phyloP scores from a whole-genome alignment of 2,797 vertebrate genomes.

The Enteromius radiatus region DNA sequence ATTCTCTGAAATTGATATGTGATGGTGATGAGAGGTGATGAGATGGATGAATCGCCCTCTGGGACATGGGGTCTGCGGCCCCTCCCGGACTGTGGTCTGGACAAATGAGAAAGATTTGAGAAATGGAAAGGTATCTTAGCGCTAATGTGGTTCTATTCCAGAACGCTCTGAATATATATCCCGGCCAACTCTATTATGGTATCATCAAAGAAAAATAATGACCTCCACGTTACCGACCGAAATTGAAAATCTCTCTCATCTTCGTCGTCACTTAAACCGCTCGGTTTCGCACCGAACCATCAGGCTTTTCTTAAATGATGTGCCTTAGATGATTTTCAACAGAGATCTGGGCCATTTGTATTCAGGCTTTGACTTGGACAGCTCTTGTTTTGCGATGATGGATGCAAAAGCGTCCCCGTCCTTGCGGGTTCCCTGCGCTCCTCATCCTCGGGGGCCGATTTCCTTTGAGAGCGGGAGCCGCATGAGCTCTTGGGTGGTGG shows the following conservation, averaged over 20 bases:
- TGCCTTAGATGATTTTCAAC: slow-evolving; percentile 52
- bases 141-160: slow-evolving; percentile 59
- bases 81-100: slow-evolving; percentile 49
- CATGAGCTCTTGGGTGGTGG: slow-evolving; percentile 50
- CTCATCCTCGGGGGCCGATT: slow-evolving; percentile 33
- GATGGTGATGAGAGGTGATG: too few species aligned
- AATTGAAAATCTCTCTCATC: slow-evolving; percentile 65
- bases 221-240: slow-evolving; percentile 59
- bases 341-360: slow-evolving; percentile 48
- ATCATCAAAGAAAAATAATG: slow-evolving; percentile 65
- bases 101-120: slow-evolving; percentile 57
- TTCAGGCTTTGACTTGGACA: slow-evolving; percentile 31
- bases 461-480: slow-evolving; percentile 38
- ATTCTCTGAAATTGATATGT: slow-evolving; percentile 66
- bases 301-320: slow-evolving; percentile 53
- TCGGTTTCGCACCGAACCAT: slow-evolving; percentile 51
- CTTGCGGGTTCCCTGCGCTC: slow-evolving; percentile 16
- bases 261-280: slow-evolving; percentile 60
- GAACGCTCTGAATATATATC: slow-evolving; percentile 56
- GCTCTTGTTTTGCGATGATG: slow-evolving; percentile 39
- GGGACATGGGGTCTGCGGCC: slow-evolving; percentile 47
- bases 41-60: slow-evolving; percentile 57
- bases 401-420: slow-evolving; percentile 7
- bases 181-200: slow-evolving; percentile 60
- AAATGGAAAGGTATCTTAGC: slow-evolving; percentile 60